These are phyloP conservation scores for Melitaea athalia DNA, from an alignment of 2,888 invertebrate genomes.

Conservation along the genomic window DNA sequence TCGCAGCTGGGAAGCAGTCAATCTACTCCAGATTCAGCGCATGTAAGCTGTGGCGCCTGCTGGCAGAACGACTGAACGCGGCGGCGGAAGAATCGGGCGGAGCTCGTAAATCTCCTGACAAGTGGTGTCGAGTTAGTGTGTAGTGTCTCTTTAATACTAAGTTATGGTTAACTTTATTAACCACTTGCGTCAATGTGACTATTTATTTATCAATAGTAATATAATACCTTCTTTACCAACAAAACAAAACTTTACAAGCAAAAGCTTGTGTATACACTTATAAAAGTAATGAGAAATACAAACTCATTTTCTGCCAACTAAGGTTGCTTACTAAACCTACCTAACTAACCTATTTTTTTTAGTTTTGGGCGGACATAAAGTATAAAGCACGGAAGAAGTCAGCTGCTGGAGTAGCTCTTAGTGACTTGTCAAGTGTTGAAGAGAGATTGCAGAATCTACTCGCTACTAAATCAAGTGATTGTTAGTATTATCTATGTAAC, in stretches of 20 bases:
- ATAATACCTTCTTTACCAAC: too few species aligned
- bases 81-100: conserved; percentile 69
- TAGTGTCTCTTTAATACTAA: conserved; percentile 38
- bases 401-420: conserved; percentile 68
- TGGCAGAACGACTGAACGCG: conserved; percentile 74
- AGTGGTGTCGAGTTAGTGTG: conserved; percentile 74
- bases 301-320: neutral
- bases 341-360: too few species aligned
- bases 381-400: conserved; percentile 74
- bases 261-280: too few species aligned
- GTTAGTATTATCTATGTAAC: conserved; percentile 45
- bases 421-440: conserved; percentile 67
- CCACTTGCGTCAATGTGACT: neutral
- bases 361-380: conserved; percentile 78
- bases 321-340: neutral
- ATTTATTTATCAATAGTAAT: too few species aligned
- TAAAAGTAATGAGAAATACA: neutral
- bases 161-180: neutral
- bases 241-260: too few species aligned
- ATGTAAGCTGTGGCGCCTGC: conserved; percentile 72
- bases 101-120: conserved; percentile 73
- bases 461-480: conserved; percentile 52
- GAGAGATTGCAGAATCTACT: conserved; percentile 69
- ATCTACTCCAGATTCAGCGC: conserved; percentile 74
- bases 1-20: conserved; percentile 73